Conservation (phyloP, 2,888 invertebrate genomes). For the Syrista parreyssii region DNA sequence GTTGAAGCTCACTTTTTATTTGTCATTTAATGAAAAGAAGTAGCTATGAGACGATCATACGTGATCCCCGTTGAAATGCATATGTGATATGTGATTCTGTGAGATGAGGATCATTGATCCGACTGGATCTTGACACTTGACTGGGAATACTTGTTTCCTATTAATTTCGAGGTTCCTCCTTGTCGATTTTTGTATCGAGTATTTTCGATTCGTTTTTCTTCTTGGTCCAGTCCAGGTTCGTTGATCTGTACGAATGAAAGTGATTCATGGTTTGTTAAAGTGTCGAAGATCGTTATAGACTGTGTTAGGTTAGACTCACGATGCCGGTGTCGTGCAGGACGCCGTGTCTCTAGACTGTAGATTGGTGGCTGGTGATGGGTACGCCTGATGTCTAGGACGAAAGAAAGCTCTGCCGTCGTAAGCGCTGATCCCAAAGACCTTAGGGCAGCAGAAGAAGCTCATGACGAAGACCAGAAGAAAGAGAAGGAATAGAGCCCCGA, state of each 20-base stretch:
- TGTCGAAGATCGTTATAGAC: neutral
- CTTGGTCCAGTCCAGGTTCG: neutral
- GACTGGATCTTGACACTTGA: neutral
- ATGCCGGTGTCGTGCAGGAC: neutral
- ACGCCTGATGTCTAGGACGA: slow-evolving; percentile 22
- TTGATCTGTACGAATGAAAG: neutral
- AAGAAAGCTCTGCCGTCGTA: slow-evolving; percentile 29
- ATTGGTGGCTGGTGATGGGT: slow-evolving; percentile 29
- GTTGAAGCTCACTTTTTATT: neutral
- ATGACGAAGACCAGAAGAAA: slow-evolving; percentile 27
- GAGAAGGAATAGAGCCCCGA: slow-evolving; percentile 28
- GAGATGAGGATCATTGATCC: neutral
- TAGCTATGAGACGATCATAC: neutral
- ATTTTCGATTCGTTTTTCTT: neutral
- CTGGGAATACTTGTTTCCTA: neutral
- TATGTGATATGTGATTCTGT: neutral
- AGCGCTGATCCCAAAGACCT: slow-evolving; percentile 33
- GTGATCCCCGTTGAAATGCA: neutral
- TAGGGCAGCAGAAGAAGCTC: slow-evolving; percentile 31
- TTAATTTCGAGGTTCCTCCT: neutral
- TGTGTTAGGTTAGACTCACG: neutral
- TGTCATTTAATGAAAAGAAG: neutral
- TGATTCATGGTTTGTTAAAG: neutral
- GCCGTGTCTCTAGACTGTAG: neutral
- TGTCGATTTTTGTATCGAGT: neutral